A percentile compares a stretch with the other conserved stretches of the same genome.
phyloP scores from a whole-genome alignment of 2,888 invertebrate species.

The Erebia epiphron region DNA sequence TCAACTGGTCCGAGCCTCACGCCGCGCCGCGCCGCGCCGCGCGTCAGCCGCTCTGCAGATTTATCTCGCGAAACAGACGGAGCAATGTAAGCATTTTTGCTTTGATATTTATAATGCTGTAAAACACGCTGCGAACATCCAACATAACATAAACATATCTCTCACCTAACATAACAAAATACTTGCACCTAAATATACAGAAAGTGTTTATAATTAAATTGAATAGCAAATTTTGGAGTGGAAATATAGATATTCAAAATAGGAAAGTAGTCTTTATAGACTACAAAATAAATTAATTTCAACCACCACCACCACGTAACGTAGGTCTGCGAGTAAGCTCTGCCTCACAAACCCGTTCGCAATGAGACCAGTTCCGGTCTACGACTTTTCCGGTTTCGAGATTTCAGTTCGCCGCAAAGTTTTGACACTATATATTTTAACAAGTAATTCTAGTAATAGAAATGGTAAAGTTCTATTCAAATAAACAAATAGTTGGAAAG shows the following conservation, averaged over 20 bases:
- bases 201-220: background rate
- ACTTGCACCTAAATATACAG: background rate
- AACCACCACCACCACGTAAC: too few species aligned
- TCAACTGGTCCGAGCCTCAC: background rate
- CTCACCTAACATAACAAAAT: background rate
- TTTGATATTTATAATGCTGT: slow-evolving; percentile 11
- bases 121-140: background rate
- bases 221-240: background rate
- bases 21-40: background rate
- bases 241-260: background rate
- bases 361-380: too few species aligned
- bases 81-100: background rate
- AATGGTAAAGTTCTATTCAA: too few species aligned
- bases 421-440: too few species aligned
- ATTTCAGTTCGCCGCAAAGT: too few species aligned
- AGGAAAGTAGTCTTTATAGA: too few species aligned
- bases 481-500: too few species aligned
- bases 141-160: background rate
- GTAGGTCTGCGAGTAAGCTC: too few species aligned
- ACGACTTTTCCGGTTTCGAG: too few species aligned
- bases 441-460: too few species aligned
- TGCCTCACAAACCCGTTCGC: too few species aligned
- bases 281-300: too few species aligned
- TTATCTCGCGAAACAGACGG: slow-evolving; percentile 1
- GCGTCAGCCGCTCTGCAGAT: slow-evolving; percentile 2